A percentile compares a stretch with the other conserved stretches of the same genome.
These are phyloP conservation scores for Isoperla grammatica DNA, from an alignment of 2,888 invertebrate species.

Conservation along the genomic window DNA sequence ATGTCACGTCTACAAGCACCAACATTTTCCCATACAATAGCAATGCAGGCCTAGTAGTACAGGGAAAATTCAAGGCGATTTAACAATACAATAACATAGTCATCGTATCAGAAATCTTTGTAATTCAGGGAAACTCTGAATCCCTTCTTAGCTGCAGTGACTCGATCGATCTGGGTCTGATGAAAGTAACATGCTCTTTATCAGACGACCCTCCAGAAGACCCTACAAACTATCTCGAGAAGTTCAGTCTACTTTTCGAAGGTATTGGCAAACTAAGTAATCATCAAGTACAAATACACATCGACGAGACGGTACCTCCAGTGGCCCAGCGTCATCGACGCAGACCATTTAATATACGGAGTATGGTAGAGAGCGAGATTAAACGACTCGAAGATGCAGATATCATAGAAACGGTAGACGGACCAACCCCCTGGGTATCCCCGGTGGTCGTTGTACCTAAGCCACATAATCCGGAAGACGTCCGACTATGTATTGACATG, in stretches of 20 bases:
- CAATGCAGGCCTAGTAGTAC: not conserved
- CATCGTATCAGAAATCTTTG: not conserved
- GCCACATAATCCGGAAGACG: not conserved
- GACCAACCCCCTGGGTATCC: constrained; percentile 2
- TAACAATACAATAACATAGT: not conserved
- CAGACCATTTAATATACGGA: not conserved
- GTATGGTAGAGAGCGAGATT: not conserved
- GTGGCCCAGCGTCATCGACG: not conserved
- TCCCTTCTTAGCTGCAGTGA: not conserved
- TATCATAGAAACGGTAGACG: not conserved
- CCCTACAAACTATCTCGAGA: too few relatives aligned
- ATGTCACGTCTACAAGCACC: not conserved
- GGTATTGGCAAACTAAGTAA: not conserved
- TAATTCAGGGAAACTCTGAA: not conserved
- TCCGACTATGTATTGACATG: constrained; percentile 9
- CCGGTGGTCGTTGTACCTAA: not conserved
- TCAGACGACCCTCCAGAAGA: too few relatives aligned
- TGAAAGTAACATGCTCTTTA: not conserved
- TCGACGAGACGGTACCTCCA: constrained; percentile 2
- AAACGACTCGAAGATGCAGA: not conserved
- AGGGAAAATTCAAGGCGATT: not conserved
- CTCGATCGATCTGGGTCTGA: not conserved
- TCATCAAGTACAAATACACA: not conserved
- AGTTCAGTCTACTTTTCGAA: not conserved
- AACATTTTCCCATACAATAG: not conserved